Conservation (phyloP, 2,888 invertebrate species). For the Hemithea aestivaria region DNA sequence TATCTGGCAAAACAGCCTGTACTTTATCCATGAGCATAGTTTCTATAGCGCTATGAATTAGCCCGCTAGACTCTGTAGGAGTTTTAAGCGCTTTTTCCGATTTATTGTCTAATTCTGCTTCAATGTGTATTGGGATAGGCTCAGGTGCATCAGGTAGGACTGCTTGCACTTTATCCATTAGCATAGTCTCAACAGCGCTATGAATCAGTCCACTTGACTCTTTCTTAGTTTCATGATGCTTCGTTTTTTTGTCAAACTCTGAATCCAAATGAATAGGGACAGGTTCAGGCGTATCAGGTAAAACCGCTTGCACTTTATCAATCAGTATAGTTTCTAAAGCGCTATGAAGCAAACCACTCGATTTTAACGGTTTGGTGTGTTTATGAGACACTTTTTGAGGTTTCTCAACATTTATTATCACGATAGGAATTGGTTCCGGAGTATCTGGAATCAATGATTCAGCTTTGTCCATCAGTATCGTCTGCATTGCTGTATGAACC, state of each 20-base stretch:
- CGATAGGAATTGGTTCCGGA: conserved; percentile 32
- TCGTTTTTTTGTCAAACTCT: conserved; percentile 2
- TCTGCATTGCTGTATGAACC: conserved; percentile 71
- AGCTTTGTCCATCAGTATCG: conserved; percentile 74
- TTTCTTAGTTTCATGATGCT: neutral
- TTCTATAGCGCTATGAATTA: conserved; percentile 68
- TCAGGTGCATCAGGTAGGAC: conserved; percentile 15
- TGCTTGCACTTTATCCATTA: conserved; percentile 58
- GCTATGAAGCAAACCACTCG: conserved; percentile 32
- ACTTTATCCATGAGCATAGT: conserved; percentile 71
- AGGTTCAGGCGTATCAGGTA: conserved; percentile 25
- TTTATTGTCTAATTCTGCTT: conserved; percentile 1
- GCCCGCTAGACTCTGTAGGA: conserved; percentile 27
- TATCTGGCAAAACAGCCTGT: conserved; percentile 19
- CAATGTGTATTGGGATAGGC: conserved; percentile 11
- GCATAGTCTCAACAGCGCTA: conserved; percentile 71
- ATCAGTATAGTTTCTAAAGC: conserved; percentile 72
- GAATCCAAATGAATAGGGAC: conserved; percentile 12
- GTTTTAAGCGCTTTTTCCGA: conserved; percentile 3
- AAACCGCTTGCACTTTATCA: conserved; percentile 60
- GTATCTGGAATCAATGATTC: conserved; percentile 55
- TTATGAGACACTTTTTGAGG: conserved; percentile 7
- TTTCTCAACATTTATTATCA: conserved; percentile 29
- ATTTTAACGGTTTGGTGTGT: conserved; percentile 16
- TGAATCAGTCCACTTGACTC: conserved; percentile 46